Conservation (phyloP, 2,888 invertebrate genomes). For the Serrognathus titanus region DNA sequence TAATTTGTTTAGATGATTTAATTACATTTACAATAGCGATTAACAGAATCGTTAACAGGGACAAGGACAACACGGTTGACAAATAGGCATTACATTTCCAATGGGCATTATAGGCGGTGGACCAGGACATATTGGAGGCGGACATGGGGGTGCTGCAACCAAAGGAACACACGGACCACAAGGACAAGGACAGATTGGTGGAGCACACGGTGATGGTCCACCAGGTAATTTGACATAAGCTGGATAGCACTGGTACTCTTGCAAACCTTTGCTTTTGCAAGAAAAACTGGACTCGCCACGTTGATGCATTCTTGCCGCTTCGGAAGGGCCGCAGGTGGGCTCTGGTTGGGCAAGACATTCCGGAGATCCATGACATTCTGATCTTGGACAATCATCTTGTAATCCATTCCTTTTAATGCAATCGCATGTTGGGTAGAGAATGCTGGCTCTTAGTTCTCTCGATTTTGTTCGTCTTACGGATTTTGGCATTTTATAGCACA, state of each 20-base stretch:
- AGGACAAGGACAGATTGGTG: slow-evolving; percentile 39
- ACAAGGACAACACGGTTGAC: slow-evolving; percentile 18
- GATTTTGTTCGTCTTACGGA: slow-evolving; percentile 47
- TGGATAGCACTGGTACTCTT: slow-evolving; percentile 42
- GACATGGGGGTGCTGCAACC: slow-evolving; percentile 20
- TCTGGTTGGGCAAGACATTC: slow-evolving; percentile 55
- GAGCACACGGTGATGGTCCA: slow-evolving; percentile 39
- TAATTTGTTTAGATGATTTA: background rate
- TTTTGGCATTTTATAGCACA: slow-evolving; percentile 50
- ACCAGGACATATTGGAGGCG: slow-evolving; percentile 21
- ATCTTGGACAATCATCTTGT: slow-evolving; percentile 58
- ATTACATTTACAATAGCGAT: background rate
- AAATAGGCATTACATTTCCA: slow-evolving; percentile 23
- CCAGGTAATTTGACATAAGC: slow-evolving; percentile 27
- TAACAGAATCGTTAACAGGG: slow-evolving; percentile 19
- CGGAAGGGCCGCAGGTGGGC: slow-evolving; percentile 53
- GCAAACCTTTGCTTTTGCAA: slow-evolving; percentile 16
- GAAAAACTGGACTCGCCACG: slow-evolving; percentile 43
- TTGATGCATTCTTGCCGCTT: slow-evolving; percentile 38
- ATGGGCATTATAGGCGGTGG: slow-evolving; percentile 23
- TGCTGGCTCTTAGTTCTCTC: slow-evolving; percentile 55
- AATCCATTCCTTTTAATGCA: slow-evolving; percentile 60
- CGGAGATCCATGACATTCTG: slow-evolving; percentile 54
- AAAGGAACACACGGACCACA: slow-evolving; percentile 23
- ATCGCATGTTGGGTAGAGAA: slow-evolving; percentile 57